phyloP scores from a whole-genome alignment of 2,888 invertebrate genomes.

The Agrotis clavis region DNA sequence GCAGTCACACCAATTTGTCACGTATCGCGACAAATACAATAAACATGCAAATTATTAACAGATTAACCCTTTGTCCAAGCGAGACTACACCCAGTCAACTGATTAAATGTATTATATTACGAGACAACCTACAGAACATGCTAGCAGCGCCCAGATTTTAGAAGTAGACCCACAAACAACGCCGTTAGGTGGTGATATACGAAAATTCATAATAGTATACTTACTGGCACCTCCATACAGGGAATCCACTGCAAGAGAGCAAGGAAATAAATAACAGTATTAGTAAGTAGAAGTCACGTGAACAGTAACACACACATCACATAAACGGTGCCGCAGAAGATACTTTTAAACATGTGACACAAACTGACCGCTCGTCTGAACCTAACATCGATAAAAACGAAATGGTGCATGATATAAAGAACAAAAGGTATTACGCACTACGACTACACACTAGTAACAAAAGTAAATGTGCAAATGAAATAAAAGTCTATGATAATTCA shows the following conservation, averaged over 20 bases:
- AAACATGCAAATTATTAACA: constrained; percentile 57
- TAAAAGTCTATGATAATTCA: constrained; percentile 71
- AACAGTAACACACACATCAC: constrained; percentile 68
- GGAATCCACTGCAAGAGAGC: constrained; percentile 93
- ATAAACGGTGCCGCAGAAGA: constrained; percentile 75
- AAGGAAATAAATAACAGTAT: constrained; percentile 81
- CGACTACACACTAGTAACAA: constrained; percentile 78
- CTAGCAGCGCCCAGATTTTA: constrained; percentile 55
- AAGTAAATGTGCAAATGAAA: constrained; percentile 85
- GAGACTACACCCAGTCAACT: constrained; percentile 45
- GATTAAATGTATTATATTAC: constrained; percentile 43
- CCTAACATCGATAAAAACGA: constrained; percentile 77
- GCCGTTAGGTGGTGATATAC: constrained; percentile 50
- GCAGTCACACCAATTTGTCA: constrained; percentile 46
- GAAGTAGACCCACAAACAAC: constrained; percentile 59
- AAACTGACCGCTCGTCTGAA: constrained; percentile 54
- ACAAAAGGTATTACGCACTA: constrained; percentile 81
- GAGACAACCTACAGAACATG: constrained; percentile 60
- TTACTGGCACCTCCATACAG: constrained; percentile 94
- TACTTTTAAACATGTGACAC: constrained; percentile 68
- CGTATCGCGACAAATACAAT: constrained; percentile 42
- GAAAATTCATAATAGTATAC: constrained; percentile 76
- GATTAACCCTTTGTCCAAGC: constrained; percentile 46
- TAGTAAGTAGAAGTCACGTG: constrained; percentile 75
- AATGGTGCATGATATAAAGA: constrained; percentile 88